phyloP scores from a whole-genome alignment of 2,888 invertebrate genomes.

The Drosophila picticornis region DNA sequence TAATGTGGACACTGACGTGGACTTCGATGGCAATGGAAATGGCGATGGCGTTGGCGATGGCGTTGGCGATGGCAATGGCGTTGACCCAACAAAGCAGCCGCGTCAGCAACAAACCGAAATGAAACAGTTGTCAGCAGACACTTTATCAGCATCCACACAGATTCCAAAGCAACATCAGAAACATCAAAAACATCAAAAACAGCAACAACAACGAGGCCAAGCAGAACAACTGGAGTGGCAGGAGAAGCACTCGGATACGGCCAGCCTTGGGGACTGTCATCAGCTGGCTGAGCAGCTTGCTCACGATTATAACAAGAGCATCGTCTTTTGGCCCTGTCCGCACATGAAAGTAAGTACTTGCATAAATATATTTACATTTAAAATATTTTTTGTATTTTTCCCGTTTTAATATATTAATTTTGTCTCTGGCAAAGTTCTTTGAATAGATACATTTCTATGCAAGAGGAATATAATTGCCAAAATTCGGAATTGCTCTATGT shows the following conservation, averaged over 20 bases:
- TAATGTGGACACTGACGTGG: constrained; percentile 72
- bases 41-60: neutral
- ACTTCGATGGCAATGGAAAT: constrained; percentile 31
- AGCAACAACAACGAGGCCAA: constrained; percentile 4
- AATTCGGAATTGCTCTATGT: neutral
- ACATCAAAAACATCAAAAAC: constrained; percentile 23
- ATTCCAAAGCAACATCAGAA: constrained; percentile 17
- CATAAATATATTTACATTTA: neutral
- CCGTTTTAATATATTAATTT: neutral
- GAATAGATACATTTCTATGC: neutral
- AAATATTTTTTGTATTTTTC: neutral
- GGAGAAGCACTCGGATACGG: constrained; percentile 29
- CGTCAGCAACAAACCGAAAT: constrained; percentile 63
- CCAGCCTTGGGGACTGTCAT: constrained; percentile 82
- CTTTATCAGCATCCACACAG: constrained; percentile 51
- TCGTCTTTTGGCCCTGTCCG: constrained; percentile 85
- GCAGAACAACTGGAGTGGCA: constrained; percentile 4
- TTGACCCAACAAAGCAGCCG: constrained; percentile 74
- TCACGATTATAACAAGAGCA: constrained; percentile 83
- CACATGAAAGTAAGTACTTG: constrained; percentile 84
- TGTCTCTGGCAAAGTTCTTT: neutral
- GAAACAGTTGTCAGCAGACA: constrained; percentile 59
- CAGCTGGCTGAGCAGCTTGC: constrained; percentile 83
- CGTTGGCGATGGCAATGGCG: constrained; percentile 32
- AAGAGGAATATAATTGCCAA: neutral